These are phyloP conservation scores for Talpa occidentalis DNA, from an alignment of 2,113 vertebrate species.

Conservation along the genomic window DNA sequence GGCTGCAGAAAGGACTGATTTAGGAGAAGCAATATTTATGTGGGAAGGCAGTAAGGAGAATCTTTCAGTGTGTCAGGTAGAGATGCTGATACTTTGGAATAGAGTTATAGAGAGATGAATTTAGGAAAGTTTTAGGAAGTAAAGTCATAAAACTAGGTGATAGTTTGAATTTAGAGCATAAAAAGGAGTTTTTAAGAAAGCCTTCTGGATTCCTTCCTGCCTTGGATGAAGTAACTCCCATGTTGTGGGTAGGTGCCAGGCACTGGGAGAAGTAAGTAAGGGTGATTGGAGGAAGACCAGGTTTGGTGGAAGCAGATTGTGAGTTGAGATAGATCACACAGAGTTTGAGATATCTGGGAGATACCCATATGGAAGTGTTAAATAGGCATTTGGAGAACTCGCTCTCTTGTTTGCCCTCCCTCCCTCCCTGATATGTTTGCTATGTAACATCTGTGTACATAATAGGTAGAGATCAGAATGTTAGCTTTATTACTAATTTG, in stretches of 20 bases:
- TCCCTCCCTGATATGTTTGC: no score
- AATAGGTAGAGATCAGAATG: background rate
- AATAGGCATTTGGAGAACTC: background rate
- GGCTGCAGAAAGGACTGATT: background rate
- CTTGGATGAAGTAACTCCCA: background rate
- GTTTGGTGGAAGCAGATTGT: background rate
- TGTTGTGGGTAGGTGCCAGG: background rate
- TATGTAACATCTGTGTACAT: no score
- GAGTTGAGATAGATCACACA: background rate
- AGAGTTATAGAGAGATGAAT: background rate
- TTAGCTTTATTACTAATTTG: background rate
- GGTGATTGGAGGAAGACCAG: background rate
- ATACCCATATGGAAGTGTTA: background rate
- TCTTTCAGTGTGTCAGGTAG: background rate
- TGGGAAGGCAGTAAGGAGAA: background rate
- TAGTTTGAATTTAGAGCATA: conserved; percentile 29
- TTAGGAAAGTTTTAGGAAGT: conserved; percentile 12
- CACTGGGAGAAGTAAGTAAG: background rate
- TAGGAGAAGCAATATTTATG: background rate
- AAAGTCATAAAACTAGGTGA: background rate
- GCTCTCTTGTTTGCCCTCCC: no score
- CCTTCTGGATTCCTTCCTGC: conserved; percentile 6
- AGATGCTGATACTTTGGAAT: background rate
- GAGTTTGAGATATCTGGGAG: background rate
- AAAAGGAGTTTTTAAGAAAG: background rate